These are phyloP conservation scores for Atta cephalotes DNA, from an alignment of 1,140 invertebrate genomes.

Conservation along the genomic window DNA sequence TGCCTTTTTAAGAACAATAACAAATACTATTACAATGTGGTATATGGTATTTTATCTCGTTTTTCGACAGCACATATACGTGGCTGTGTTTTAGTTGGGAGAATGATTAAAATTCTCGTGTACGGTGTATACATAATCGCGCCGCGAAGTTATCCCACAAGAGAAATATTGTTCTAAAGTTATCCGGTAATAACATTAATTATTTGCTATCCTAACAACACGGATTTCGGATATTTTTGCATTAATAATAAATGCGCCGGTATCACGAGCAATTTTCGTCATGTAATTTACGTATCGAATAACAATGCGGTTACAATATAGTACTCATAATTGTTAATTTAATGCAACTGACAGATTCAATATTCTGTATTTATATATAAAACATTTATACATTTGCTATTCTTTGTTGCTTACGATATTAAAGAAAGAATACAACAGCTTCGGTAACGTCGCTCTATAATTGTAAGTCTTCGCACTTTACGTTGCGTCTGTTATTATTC, in stretches of 20 bases:
- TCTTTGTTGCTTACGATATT: not conserved
- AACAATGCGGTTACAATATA: not conserved
- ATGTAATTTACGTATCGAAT: not conserved
- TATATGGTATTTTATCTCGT: conserved; percentile 22
- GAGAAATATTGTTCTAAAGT: conserved; percentile 46
- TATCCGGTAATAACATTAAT: conserved; percentile 29
- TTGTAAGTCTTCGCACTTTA: not conserved
- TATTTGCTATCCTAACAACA: conserved; percentile 6
- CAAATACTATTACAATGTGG: conserved; percentile 10
- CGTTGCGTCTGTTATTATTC: not conserved
- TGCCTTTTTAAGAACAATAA: not conserved
- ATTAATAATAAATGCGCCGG: not conserved
- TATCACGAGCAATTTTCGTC: not conserved
- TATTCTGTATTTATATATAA: too few relatives aligned
- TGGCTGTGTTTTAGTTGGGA: not conserved
- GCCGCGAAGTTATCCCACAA: conserved; percentile 8
- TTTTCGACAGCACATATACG: not conserved
- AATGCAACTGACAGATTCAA: not conserved
- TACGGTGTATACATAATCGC: not conserved
- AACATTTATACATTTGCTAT: not conserved
- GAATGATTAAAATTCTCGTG: conserved; percentile 38
- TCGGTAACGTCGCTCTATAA: not conserved
- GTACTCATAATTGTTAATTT: not conserved
- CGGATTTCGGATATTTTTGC: conserved; percentile 26
- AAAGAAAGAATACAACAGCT: not conserved